Evolutionary conservation across 2,113 vertebrate genomes (phyloP), one percentile per base, ranked within the genome.

Genomic region (Nanger granti): DNA sequence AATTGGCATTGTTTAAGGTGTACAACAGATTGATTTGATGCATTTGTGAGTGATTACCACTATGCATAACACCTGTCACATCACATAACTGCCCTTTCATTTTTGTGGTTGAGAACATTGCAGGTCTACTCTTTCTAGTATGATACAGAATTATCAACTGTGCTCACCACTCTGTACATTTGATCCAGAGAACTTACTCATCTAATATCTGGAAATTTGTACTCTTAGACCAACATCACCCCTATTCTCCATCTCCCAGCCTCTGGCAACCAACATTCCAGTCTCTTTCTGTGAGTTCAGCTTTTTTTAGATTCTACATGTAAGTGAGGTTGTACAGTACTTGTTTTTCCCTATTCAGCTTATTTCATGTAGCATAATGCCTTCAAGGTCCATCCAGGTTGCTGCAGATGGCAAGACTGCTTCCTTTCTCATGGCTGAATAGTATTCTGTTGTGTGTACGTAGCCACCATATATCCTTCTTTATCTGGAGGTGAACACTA

Each of bases 351-450:
- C 37, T 17, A 2, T 44, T 22, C 64, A 37, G 18, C 49, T 79
- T 14, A 49, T 7, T 52, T 34, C 52, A 52, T 28, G 26, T 52
- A 57, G 76, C 54, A 8, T 7, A 2, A 52, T 15, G 34, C n/a
- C 44, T 10, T 54, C 86, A 11, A 12, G 60, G 28, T 62, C n/a
- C 29, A 1, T 29, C 47, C 49, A 24, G 8, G 12, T 37, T 55
- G 28, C 34, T 9, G 5, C 22, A 24, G 20, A 22, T 1, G 49
- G 22, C 29, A 31, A 69, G 37, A 12, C 28, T 47, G 47, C 66
- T 37, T 80, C 20, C 28, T 6, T 47, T 62, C 57, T 8, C 1
- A 0, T 22, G 41, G 34, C 44, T 54, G 34, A 86, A 26, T 44
- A 34, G 4, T 34, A 76, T 31, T 62, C 28, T 10, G 0, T 41